Evolutionary conservation across 2,888 invertebrate species (phyloP), one percentile per base, ranked within the genome.

Genomic region (Monoplex corrugatus): DNA sequence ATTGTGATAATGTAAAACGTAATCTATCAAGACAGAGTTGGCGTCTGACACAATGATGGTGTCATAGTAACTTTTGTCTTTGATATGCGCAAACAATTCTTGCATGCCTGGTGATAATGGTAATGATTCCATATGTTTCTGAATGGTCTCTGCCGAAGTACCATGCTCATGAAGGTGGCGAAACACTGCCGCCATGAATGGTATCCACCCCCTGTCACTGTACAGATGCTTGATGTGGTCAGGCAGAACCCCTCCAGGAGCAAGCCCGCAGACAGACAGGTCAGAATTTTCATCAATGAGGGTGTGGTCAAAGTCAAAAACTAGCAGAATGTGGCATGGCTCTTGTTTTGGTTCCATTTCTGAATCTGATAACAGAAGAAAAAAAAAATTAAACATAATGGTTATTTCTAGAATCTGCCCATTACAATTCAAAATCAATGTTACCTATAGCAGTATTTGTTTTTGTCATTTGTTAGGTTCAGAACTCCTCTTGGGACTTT

Each of bases 261-360:
- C 96, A 86, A 98, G 95, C 89, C 97, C 97, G 35, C 97, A 96
- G 2, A 97, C 97, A 50, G 97, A 97, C 1, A 97, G 96, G 94
- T 98, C 98, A 43, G 97, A 97, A 95, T 98, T 98, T 87, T 97
- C 97, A 91, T 97, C 97, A 38, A 98, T 97, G 43, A 98, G 97
- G 2, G 98, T 98, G 93, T 98, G 97, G 95, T 98, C 98, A 95
- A 98, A 98, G 96, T 98, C 98, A 94, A 98, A 97, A 3, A 97
- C 98, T 32, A 97, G 97, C 91, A 98, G 92, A 45, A 93, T 91
- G 72, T 91, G 92, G 40, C 89, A 87, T n/a, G 8, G 45, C 35
- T 19, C 38, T 35, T 57, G 57, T 38, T 6, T 32, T 23, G 35
- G 45, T 50, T n/a, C 84, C 84, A 84, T 84, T 80, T 80, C 32